These are phyloP conservation scores for Corbicula japonica DNA, from an alignment of 2,888 invertebrate species.

Conservation along the genomic window DNA sequence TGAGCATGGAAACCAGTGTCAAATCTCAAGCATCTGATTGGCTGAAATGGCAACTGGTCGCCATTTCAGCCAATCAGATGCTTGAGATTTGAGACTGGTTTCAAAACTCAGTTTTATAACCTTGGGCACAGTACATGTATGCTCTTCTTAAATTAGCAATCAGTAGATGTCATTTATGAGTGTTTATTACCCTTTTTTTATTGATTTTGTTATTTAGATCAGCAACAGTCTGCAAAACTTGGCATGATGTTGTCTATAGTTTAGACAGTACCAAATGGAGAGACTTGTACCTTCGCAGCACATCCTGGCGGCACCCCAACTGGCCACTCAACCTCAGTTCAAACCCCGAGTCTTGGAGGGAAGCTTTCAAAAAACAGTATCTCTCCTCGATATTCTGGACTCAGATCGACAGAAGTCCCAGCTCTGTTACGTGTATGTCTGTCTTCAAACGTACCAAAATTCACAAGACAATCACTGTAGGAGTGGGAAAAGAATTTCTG, in stretches of 20 bases:
- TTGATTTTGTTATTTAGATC: constrained; percentile 45
- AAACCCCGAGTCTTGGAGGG: constrained; percentile 80
- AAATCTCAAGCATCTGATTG: too few species aligned
- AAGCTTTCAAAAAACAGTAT: constrained; percentile 78
- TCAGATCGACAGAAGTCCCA: constrained; percentile 62
- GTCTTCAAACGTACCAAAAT: constrained; percentile 73
- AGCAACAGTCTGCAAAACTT: constrained; percentile 80
- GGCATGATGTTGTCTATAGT: constrained; percentile 79
- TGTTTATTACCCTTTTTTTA: too few species aligned
- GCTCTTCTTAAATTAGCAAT: too few species aligned
- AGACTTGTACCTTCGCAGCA: constrained; percentile 76
- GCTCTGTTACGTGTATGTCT: constrained; percentile 71
- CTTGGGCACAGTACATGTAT: too few species aligned
- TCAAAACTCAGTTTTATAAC: too few species aligned
- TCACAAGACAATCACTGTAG: constrained; percentile 80
- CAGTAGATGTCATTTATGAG: too few species aligned
- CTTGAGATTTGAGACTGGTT: too few species aligned
- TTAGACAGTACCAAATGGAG: constrained; percentile 80
- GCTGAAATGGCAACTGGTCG: too few species aligned
- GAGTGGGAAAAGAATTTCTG: constrained; percentile 74
- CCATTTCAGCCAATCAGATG: too few species aligned
- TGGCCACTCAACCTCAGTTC: constrained; percentile 80
- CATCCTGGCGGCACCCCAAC: constrained; percentile 80
- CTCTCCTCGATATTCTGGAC: constrained; percentile 77
- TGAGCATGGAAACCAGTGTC: too few species aligned